Conservation (phyloP, 35 echinoderm and acorn worm genomes). For the Patiria miniata region DNA sequence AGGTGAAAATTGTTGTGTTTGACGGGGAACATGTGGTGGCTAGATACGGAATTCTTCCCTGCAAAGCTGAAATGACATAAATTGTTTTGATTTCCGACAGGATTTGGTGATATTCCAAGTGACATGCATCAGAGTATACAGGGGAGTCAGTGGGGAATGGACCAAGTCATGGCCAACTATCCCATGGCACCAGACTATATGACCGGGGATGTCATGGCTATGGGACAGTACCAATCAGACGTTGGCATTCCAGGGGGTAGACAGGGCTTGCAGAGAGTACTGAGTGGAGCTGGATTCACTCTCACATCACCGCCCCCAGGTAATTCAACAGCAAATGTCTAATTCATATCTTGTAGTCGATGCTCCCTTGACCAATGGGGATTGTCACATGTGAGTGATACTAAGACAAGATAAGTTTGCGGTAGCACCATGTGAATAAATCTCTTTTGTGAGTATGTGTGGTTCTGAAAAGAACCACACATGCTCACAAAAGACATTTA, state of each 20-base stretch:
- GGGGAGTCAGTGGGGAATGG: constrained; percentile 12
- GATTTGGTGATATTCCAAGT: not conserved
- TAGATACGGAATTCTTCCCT: too few species aligned
- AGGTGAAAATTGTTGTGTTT: too few species aligned
- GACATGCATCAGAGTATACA: not conserved
- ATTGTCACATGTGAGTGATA: too few species aligned
- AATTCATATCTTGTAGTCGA: too few species aligned
- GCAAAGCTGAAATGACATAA: too few species aligned
- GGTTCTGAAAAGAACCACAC: too few species aligned
- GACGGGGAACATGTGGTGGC: too few species aligned
- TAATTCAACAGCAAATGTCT: not conserved
- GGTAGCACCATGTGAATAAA: too few species aligned
- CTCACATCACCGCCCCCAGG: constrained; percentile 17
- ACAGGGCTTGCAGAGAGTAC: not conserved
- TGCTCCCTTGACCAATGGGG: too few species aligned
- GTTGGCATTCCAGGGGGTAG: constrained; percentile 10
- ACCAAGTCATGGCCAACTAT: not conserved
- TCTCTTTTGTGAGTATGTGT: too few species aligned
- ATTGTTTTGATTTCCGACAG: not conserved
- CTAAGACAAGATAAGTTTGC: too few species aligned
- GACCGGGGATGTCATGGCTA: not conserved
- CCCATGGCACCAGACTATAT: not conserved
- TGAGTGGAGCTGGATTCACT: not conserved
- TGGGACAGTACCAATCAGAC: not conserved
- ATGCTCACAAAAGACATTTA: too few species aligned